A percentile compares a stretch with the other conserved stretches of the same genome.
phyloP scores from a whole-genome alignment of 2,113 vertebrate species.

The Lucifuga dentata region DNA sequence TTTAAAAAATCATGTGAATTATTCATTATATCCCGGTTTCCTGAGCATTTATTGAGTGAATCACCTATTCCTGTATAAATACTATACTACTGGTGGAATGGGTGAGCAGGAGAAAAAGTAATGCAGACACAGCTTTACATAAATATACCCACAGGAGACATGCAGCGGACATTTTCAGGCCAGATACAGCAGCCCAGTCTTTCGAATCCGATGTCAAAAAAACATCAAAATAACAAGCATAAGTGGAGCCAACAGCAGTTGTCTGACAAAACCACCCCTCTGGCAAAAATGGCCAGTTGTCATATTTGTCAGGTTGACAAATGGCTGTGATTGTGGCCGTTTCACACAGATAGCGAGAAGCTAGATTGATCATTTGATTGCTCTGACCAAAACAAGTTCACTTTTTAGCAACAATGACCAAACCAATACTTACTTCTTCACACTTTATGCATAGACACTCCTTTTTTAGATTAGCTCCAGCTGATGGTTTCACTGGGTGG shows the following conservation, averaged over 20 bases:
- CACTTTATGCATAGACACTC: constrained; percentile 4
- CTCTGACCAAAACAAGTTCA: neutral
- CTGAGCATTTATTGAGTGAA: neutral
- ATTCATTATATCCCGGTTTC: no score
- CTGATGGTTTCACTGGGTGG: constrained; percentile 13
- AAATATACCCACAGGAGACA: constrained; percentile 8
- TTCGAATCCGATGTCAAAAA: constrained; percentile 11
- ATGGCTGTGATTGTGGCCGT: constrained; percentile 27
- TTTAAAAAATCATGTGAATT: no score
- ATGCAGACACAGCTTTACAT: constrained; percentile 8
- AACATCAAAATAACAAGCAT: constrained; percentile 13
- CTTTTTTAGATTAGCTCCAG: constrained; percentile 21
- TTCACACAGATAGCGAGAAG: constrained; percentile 14
- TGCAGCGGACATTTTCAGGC: constrained; percentile 17
- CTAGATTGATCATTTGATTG: constrained; percentile 11
- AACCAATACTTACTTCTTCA: no score
- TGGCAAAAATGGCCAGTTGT: constrained; percentile 23
- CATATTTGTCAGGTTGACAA: constrained; percentile 48
- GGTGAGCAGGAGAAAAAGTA: neutral
- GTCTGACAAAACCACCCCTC: constrained; percentile 23
- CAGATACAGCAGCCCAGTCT: constrained; percentile 7
- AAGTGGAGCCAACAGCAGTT: constrained; percentile 6
- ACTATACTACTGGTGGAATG: no score
- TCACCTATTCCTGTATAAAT: neutral
- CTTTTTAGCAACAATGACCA: no score